phyloP scores from a whole-genome alignment of 2,113 vertebrate species.

The Lophius piscatorius region DNA sequence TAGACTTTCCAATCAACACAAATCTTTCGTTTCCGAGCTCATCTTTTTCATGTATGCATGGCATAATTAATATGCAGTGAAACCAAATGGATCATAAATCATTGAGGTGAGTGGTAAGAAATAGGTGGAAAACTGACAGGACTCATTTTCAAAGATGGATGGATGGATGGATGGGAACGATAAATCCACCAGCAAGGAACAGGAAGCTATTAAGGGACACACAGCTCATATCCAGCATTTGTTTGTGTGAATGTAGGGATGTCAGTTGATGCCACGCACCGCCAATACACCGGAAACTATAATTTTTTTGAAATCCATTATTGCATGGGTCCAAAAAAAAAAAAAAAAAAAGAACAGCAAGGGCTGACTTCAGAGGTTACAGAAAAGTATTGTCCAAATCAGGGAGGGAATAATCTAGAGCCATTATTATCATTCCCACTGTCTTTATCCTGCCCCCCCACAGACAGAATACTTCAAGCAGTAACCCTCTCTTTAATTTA shows the following conservation, averaged over 20 bases:
- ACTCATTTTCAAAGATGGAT: slow-evolving; percentile 75
- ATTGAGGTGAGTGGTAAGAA: slow-evolving; percentile 52
- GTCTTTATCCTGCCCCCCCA: not conserved
- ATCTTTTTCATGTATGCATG: slow-evolving; percentile 35
- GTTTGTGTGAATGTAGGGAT: slow-evolving; percentile 6
- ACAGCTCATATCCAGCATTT: slow-evolving; percentile 19
- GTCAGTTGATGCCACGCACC: slow-evolving; percentile 18
- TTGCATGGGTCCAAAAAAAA: no score
- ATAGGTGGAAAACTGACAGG: slow-evolving; percentile 16
- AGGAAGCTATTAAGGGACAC: slow-evolving; percentile 31
- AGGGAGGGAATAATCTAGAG: slow-evolving; percentile 6
- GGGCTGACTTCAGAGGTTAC: not conserved
- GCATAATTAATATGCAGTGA: slow-evolving; percentile 47
- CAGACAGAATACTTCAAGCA: slow-evolving; percentile 32
- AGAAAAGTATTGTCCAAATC: not conserved
- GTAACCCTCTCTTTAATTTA: slow-evolving; percentile 50
- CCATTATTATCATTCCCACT: slow-evolving; percentile 14
- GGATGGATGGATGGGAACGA: slow-evolving; percentile 61
- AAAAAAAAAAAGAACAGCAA: slow-evolving; percentile 8
- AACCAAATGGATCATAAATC: slow-evolving; percentile 73
- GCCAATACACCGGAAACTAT: no score
- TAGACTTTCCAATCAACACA: slow-evolving; percentile 12
- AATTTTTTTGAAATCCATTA: no score
- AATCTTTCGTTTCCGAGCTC: slow-evolving; percentile 17
- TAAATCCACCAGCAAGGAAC: slow-evolving; percentile 54